Evolutionary conservation across 2,113 vertebrate genomes (phyloP).

Genomic region (Formicarius rufipectus): DNA sequence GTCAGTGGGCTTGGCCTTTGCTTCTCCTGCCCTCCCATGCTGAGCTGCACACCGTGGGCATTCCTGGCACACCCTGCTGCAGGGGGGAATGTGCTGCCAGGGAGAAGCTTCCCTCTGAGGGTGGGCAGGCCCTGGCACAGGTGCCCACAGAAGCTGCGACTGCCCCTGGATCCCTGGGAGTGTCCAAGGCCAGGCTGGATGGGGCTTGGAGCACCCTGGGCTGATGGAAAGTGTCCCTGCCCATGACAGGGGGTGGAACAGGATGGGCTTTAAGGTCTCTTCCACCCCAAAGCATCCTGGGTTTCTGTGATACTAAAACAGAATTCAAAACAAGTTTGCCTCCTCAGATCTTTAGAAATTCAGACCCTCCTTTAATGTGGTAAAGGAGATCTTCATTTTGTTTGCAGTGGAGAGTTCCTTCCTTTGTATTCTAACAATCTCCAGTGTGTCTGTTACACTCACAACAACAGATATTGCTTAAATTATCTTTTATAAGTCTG

Average conservation of each 20-base stretch:
- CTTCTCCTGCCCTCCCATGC: neutral
- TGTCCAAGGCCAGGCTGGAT: neutral
- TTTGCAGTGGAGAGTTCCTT: neutral
- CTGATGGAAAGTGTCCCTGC: neutral
- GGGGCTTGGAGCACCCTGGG: neutral
- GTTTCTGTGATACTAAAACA: neutral
- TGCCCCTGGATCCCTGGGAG: neutral
- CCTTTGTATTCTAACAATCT: neutral
- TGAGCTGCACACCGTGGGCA: neutral
- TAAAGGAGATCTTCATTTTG: neutral
- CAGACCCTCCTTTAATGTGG: neutral
- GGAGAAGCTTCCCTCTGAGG: neutral
- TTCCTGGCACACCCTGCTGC: neutral
- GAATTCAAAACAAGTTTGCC: neutral
- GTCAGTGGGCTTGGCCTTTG: slow-evolving; percentile 58
- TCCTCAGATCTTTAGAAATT: neutral
- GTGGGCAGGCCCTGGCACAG: neutral
- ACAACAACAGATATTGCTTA: neutral
- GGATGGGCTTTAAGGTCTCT: neutral
- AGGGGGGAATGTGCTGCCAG: neutral
- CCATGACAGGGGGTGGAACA: neutral
- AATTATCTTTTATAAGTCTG: neutral
- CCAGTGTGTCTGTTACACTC: neutral
- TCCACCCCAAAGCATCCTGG: neutral
- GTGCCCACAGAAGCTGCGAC: neutral